phyloP scores from a whole-genome alignment of 2,113 vertebrate genomes.

The Onychorhynchus coronatus region DNA sequence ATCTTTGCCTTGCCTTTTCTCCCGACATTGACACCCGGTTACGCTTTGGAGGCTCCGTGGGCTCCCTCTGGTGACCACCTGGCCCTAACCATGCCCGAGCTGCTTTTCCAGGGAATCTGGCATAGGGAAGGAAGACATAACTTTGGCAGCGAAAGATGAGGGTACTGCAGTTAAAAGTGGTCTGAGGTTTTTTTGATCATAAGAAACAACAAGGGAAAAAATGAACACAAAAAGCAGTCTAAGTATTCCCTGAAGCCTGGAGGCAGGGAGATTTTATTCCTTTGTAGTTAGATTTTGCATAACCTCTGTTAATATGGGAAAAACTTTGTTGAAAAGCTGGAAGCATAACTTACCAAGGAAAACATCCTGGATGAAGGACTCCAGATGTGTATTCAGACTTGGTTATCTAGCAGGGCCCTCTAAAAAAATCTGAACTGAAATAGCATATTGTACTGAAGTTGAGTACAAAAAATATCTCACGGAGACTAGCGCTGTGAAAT shows the following conservation, averaged over 20 bases:
- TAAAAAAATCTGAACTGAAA: background rate
- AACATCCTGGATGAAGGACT: background rate
- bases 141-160: background rate
- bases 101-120: background rate
- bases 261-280: background rate
- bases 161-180: background rate
- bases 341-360: background rate
- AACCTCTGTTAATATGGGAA: background rate
- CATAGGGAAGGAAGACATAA: accelerated
- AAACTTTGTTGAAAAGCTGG: background rate
- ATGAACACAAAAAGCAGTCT: background rate
- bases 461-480: background rate
- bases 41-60: background rate
- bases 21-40: accelerated
- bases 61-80: conserved; percentile 12
- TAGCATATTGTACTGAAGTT: background rate
- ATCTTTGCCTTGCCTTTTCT: background rate
- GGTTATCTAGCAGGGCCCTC: background rate
- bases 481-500: background rate
- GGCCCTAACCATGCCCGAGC: background rate
- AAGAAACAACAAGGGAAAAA: background rate
- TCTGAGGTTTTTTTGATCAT: accelerated
- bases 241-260: background rate
- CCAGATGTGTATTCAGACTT: background rate
- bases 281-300: background rate